Base-by-base conservation (phyloP, 2,797 vertebrate species). In the Sibirionetta formosa region DNA sequence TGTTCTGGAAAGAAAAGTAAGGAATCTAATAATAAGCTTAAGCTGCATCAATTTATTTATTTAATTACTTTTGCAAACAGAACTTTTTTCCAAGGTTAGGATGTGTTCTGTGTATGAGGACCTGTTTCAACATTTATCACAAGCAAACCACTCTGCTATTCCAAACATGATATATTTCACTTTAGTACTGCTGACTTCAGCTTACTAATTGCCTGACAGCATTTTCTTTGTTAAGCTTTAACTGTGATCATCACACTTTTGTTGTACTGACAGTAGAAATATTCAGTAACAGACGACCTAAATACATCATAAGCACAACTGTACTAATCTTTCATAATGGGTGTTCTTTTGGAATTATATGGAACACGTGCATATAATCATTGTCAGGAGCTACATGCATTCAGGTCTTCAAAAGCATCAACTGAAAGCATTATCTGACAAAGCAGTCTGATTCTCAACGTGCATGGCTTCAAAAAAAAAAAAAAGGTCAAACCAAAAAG, bases 191-290 rank as follows among this genome's bases (percentile, higher is more conserved):
- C 99, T 99, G 99, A 99, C 98, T 98, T 98, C 98, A 98, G 98
- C 98, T 98, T 98, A 98, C 98, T 99, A 99, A 99, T 99, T 99
- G 99, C 98, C 99, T 96, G 98, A 98, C 98, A 98, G 99, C 98
- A 86, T 98, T 99, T 99, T 98, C 99, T 99, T 99, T 99, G 99
- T 99, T 98, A 97, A 96, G 97, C 95, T 98, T 98, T 98, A 97
- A 98, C 98, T 97, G 98, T 98, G 98, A 99, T 99, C 98, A 99
- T 99, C 98, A 98, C 97, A 96, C 98, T 97, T 98, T 98, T 98
- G 98, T 98, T 98, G 96, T 95, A 97, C 96, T 97, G 97, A 98
- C 97, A 98, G 97, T 96, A 95, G 97, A 98, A 98, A 97, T 98
- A 98, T 97, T 98, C 98, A 80, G 82, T 95, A 97, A 96, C 96